Percentiles rank a stretch among this genome's conserved stretches.
These are phyloP conservation scores for Blomia tropicalis DNA, from an alignment of 2,888 invertebrate species.

Conservation along the genomic window DNA sequence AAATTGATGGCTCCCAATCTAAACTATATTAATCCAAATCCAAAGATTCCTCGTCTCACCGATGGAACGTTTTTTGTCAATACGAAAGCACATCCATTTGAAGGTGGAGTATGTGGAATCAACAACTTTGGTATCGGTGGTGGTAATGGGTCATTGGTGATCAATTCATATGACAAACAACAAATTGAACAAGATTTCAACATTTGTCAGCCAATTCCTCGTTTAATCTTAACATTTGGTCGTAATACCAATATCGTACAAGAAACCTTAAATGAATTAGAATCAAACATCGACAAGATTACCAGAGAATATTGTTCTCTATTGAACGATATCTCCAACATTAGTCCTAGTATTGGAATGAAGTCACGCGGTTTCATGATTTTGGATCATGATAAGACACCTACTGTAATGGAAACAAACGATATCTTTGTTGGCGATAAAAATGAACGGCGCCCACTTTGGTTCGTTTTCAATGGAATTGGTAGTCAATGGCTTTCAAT, in stretches of 20 bases:
- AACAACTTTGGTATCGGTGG: conserved; percentile 45
- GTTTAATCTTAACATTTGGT: conserved; percentile 60
- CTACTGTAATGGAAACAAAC: not conserved
- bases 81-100: conserved; percentile 37
- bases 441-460: conserved; percentile 52
- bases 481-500: conserved; percentile 16
- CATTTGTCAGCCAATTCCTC: conserved; percentile 40
- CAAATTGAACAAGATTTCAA: conserved; percentile 26
- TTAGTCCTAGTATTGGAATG: conserved; percentile 7
- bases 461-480: conserved; percentile 77
- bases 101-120: conserved; percentile 39
- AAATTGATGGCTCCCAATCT: conserved; percentile 39
- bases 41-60: conserved; percentile 39
- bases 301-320: conserved; percentile 52
- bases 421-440: not conserved
- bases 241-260: conserved; percentile 63
- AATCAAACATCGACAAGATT: conserved; percentile 38
- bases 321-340: conserved; percentile 53
- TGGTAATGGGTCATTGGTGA: conserved; percentile 34
- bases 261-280: conserved; percentile 43
- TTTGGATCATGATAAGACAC: not conserved
- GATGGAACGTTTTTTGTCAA: conserved; percentile 45
- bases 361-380: conserved; percentile 46
- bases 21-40: conserved; percentile 40
- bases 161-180: conserved; percentile 30